These are phyloP conservation scores for Sturnus vulgaris DNA, from an alignment of 2,113 vertebrate genomes.

Conservation along the genomic window DNA sequence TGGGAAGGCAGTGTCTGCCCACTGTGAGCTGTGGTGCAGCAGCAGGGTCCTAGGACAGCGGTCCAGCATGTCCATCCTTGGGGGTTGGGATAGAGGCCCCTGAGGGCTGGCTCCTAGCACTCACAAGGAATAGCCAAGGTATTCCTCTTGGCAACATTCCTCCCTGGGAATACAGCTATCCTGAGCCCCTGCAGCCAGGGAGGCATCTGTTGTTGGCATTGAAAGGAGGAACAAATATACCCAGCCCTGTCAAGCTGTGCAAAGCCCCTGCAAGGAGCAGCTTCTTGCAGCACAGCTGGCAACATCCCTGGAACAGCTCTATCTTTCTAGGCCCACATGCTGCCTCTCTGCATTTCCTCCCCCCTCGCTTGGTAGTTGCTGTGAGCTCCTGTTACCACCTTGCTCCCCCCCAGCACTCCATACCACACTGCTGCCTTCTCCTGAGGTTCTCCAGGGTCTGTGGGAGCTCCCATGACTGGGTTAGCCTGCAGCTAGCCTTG, in stretches of 20 bases:
- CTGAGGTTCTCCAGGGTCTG: not conserved
- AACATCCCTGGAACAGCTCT: not conserved
- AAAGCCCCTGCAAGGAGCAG: not conserved
- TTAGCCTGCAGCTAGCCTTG: not conserved
- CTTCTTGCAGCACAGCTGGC: not conserved
- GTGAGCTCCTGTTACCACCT: rapidly evolving
- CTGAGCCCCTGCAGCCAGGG: not conserved
- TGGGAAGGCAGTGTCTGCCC: not conserved
- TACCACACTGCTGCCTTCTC: not conserved
- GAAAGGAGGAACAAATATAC: not conserved
- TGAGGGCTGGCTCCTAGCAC: rapidly evolving
- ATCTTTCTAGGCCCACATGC: rapidly evolving
- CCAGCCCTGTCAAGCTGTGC: not conserved
- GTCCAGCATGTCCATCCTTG: rapidly evolving
- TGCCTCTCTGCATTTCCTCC: not conserved
- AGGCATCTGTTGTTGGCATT: not conserved
- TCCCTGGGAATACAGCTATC: not conserved
- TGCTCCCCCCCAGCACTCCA: not conserved
- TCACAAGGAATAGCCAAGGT: not conserved
- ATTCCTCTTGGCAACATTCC: not conserved
- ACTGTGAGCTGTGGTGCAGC: not conserved
- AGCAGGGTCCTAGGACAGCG: not conserved
- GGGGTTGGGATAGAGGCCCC: not conserved
- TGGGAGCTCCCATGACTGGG: rapidly evolving
- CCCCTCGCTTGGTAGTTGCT: not conserved